Evolutionary conservation across 92 coral and sea anemone genomes (phyloP), one percentile per base, ranked within the genome.

Genomic region (Parazoanthus swiftii): DNA sequence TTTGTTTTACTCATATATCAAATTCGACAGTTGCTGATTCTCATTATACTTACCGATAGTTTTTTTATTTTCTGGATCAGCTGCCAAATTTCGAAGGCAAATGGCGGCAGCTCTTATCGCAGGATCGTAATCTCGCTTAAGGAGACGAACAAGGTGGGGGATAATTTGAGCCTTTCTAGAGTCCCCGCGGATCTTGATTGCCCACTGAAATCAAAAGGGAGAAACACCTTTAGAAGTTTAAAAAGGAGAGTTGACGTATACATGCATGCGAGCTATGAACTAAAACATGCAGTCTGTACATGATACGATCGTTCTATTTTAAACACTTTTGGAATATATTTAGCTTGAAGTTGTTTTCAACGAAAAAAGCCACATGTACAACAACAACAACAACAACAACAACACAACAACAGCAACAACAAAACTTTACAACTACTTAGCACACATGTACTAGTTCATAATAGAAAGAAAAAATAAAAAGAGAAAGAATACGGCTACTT

Each of bases 111-210:
- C 98, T 4, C 99, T 95, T 82, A 95, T 95, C 23, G 95, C 91
- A 36, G 97, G 98, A 77, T 97, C 99, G 91, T 97, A 94, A 67
- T 97, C 98, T 43, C 93, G 90, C 84, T 91, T 92, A 25, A 97
- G 94, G 25, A 97, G 95, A 42, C 86, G 93, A 42, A 97, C 98
- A 44, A 97, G 91, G 59, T 88, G 91, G 37, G 93, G 98, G 29
- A 97, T 91, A 20, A 91, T 95, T 44, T 93, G 95, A 54, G 95
- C 99, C 70, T 93, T 88, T 82, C 99, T 91, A 63, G 95, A 91
- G 79, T 95, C 98, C 23, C 95, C 98, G 56, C 99, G 96, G 89
- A 97, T 95, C 89, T 95, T 95, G 89, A 95, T 95, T 86, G 99
- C 96, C 99, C 99, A 97, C 99, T 97, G 77, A 70, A 85, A 51